A percentile compares a stretch with the other conserved stretches of the same genome.
These are phyloP conservation scores for Psittacula derbiana DNA, from an alignment of 2,797 vertebrate genomes.

Conservation along the genomic window DNA sequence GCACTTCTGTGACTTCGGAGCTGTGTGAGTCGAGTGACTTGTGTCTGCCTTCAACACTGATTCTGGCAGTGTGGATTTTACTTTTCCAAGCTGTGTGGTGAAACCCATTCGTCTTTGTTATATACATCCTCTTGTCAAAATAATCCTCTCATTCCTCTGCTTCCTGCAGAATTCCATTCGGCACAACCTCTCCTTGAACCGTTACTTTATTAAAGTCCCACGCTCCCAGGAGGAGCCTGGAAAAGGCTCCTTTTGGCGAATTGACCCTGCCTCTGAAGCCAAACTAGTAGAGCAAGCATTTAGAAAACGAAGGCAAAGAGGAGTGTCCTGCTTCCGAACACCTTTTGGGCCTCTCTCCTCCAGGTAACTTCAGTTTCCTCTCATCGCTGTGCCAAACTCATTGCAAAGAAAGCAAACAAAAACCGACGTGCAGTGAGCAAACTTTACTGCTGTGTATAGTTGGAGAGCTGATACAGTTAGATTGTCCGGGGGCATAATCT, in stretches of 20 bases:
- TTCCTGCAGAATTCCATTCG: slow-evolving; percentile 92
- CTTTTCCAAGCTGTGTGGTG: background rate
- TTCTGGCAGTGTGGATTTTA: background rate
- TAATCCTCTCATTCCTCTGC: slow-evolving; percentile 6
- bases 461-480: background rate
- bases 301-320: slow-evolving; percentile 94
- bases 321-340: slow-evolving; percentile 95
- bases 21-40: background rate
- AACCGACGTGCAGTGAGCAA: background rate
- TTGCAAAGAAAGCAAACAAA: background rate
- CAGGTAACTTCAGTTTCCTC: slow-evolving; percentile 77
- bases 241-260: slow-evolving; percentile 98
- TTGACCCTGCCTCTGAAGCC: slow-evolving; percentile 94
- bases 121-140: background rate
- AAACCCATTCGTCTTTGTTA: background rate
- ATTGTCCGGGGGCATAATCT: background rate
- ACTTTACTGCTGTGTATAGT: background rate
- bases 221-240: slow-evolving; percentile 98
- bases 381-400: background rate
- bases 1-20: background rate
- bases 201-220: slow-evolving; percentile 98
- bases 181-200: slow-evolving; percentile 98
- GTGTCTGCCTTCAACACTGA: background rate
- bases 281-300: slow-evolving; percentile 98
- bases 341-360: slow-evolving; percentile 97